Percentiles rank a stretch among this genome's conserved stretches.
phyloP scores from a whole-genome alignment of 2,113 vertebrate genomes.

The Ellobius talpinus region DNA sequence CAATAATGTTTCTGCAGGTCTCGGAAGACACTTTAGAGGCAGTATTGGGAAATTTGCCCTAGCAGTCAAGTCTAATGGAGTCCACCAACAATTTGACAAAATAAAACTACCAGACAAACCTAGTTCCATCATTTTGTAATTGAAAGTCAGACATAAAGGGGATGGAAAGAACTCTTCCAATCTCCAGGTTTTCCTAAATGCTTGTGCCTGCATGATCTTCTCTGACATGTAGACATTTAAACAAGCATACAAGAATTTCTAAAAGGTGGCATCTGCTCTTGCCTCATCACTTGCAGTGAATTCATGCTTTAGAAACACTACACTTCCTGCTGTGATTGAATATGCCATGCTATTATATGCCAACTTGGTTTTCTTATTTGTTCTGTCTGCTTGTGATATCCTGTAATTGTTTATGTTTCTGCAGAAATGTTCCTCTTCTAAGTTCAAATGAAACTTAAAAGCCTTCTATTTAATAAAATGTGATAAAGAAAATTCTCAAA shows the following conservation, averaged over 20 bases:
- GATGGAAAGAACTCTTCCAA: not conserved
- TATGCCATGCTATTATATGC: not conserved
- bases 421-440: not conserved
- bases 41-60: not conserved
- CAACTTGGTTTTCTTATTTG: not conserved
- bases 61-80: not conserved
- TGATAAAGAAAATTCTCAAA: not conserved
- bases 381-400: not conserved
- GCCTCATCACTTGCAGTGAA: not conserved
- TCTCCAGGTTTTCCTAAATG: not conserved
- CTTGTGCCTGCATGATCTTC: not conserved
- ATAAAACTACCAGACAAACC: not conserved
- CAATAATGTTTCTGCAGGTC: not conserved
- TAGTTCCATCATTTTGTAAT: not conserved
- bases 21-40: not conserved
- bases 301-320: not conserved
- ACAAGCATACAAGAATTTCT: not conserved
- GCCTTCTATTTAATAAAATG: not conserved
- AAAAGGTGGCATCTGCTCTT: not conserved
- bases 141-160: not conserved
- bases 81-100: not conserved
- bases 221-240: not conserved
- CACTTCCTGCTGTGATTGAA: conserved; percentile 2
- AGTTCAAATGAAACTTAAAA: conserved; percentile 1
- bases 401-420: not conserved